These are phyloP conservation scores for Holacanthella duospinosa DNA, from an alignment of 2,888 invertebrate genomes.

Conservation along the genomic window DNA sequence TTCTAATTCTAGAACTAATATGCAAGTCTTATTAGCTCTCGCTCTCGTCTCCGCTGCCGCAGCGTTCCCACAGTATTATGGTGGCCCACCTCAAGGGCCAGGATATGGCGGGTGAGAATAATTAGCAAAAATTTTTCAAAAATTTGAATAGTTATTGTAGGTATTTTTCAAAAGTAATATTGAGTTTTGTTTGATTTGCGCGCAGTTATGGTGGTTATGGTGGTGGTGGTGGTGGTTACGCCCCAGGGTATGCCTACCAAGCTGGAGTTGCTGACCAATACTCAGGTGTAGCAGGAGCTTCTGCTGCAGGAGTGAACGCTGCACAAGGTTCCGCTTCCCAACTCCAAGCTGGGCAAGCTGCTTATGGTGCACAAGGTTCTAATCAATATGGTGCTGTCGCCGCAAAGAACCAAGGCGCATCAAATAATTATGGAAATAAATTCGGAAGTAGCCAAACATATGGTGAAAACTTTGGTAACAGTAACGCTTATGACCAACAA, in stretches of 20 bases:
- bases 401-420: conserved; percentile 18
- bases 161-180: no score
- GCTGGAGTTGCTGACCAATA: neutral
- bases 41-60: conserved; percentile 19
- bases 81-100: conserved; percentile 4
- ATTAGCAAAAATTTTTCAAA: no score
- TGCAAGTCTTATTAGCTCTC: conserved; percentile 20
- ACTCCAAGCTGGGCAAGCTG: conserved; percentile 11
- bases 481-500: conserved; percentile 18
- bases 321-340: conserved; percentile 3
- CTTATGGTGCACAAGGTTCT: conserved; percentile 15
- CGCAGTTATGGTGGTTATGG: conserved; percentile 10
- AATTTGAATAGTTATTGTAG: no score
- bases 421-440: conserved; percentile 16
- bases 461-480: conserved; percentile 23
- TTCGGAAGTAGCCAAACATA: conserved; percentile 18
- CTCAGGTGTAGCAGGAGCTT: conserved; percentile 12
- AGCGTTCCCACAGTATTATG: conserved; percentile 22
- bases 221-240: conserved; percentile 13
- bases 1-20: no score
- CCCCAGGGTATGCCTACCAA: conserved; percentile 7
- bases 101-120: no score
- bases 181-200: no score
- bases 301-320: conserved; percentile 7
- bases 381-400: conserved; percentile 7